Evolutionary conservation across 2,888 invertebrate species (phyloP), one percentile per base, ranked within the genome.

Genomic region (Drosophila parthenogenetica): DNA sequence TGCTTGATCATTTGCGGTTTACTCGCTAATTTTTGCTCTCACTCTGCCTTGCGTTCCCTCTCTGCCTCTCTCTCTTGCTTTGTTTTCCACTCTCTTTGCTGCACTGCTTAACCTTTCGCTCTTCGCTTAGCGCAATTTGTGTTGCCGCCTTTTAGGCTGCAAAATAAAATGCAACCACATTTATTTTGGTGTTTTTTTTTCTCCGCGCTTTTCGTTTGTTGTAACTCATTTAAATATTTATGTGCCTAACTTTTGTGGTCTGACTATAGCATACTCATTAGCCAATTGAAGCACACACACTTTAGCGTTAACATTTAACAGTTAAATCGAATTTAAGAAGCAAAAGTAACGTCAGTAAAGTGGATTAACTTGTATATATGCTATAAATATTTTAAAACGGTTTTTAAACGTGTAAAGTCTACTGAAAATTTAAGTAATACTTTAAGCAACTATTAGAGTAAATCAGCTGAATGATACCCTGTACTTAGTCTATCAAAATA

Each of bases 1-100:
- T 45, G 35, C 37, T 48, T 37, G 29, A 43, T 54, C 35, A 67
- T 55, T 67, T 68, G 32, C 53, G 55, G 51, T 46, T 65, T 37
- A 11, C 22, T 51, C 22, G 51, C 51, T 48, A 10, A 29, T 32
- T 5, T 16, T 35, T 17, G 29, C 45, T 17, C 29, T 46, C 35
- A 5, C 19, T 37, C 13, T 2, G n/a, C n/a, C n/a, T n/a, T n/a
- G n/a, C n/a, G n/a, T 14, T 17, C 35, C 10, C 45, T n/a, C 14
- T 13, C 8, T 16, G 35, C 7, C 32, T 19, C 17, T 10, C 42
- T 39, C 13, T 5, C 17, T 10, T 7, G 0, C 22, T 19, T 10
- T 4, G 22, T 25, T 22, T 5, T 13, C 2, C 13, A 8, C 8
- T 17, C 29, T 25, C 17, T 35, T 14, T 13, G 11, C n/a, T 2